Percentiles rank a stretch among this genome's conserved stretches.
phyloP scores from a whole-genome alignment of 2,888 invertebrate genomes.

The Trissonchulus latispiculum region DNA sequence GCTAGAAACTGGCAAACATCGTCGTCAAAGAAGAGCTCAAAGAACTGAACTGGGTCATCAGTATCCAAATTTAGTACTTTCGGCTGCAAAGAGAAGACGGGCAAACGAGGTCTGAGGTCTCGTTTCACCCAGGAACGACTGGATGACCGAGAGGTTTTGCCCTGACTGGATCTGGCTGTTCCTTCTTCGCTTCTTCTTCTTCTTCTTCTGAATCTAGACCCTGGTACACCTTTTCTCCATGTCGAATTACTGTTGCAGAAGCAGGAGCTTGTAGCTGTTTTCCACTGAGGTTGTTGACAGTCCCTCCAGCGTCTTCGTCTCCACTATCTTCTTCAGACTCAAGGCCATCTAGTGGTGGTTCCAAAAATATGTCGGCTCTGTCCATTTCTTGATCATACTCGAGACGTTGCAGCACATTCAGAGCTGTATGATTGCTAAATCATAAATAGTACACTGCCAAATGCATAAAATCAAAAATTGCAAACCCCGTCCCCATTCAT shows the following conservation, averaged over 20 bases:
- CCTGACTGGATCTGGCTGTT: no score
- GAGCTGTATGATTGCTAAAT: background rate
- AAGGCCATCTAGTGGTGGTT: background rate
- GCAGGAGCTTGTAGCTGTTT: background rate
- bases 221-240: background rate
- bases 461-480: background rate
- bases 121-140: background rate
- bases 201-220: background rate
- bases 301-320: background rate
- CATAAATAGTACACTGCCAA: background rate
- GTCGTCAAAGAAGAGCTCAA: slow-evolving; percentile 15
- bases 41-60: slow-evolving; percentile 7
- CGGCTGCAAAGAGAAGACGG: background rate
- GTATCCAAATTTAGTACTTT: background rate
- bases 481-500: slow-evolving; percentile 11
- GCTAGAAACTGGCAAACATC: slow-evolving; percentile 12
- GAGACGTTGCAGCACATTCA: background rate
- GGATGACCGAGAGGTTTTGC: no score
- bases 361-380: slow-evolving; percentile 2
- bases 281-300: background rate
- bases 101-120: background rate
- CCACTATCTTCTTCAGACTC: background rate
- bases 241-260: background rate
- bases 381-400: slow-evolving; percentile 7
- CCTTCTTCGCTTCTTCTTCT: background rate